phyloP scores from a whole-genome alignment of 2,113 vertebrate species.

The Asarcornis scutulata region DNA sequence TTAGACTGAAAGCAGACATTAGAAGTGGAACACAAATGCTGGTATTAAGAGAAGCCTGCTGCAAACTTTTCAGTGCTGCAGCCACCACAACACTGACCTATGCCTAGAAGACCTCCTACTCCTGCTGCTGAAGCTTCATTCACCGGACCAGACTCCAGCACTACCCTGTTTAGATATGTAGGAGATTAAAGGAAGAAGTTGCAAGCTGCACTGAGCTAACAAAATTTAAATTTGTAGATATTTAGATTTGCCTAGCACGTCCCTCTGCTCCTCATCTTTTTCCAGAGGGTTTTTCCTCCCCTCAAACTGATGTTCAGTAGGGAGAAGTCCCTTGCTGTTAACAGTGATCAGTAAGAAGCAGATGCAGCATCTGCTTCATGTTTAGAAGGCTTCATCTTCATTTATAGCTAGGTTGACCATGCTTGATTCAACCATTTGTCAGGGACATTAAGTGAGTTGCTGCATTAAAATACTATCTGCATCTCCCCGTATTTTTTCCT shows the following conservation, averaged over 20 bases:
- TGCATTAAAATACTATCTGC: not conserved
- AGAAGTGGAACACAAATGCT: not conserved
- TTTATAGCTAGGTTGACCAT: not conserved
- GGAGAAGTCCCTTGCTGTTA: not conserved
- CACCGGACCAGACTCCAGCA: not conserved
- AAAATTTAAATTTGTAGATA: not conserved
- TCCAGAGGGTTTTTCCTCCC: not conserved
- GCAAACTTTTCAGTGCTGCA: not conserved
- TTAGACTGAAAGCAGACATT: not conserved
- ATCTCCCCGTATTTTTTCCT: not conserved
- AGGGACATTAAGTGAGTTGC: not conserved
- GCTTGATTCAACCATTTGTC: not conserved
- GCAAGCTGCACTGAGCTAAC: not conserved
- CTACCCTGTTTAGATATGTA: not conserved
- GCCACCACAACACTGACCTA: slow-evolving; percentile 21
- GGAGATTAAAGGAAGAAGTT: not conserved
- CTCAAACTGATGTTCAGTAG: not conserved
- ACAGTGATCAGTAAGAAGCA: not conserved
- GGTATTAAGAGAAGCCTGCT: not conserved
- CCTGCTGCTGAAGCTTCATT: slow-evolving; percentile 5
- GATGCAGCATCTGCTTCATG: not conserved
- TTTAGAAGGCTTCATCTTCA: not conserved
- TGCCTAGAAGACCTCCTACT: not conserved
- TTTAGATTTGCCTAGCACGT: not conserved
- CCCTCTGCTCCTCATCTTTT: not conserved